Evolutionary conservation across 2,888 invertebrate genomes (phyloP).

Genomic region (Cryptosula pallasiana): DNA sequence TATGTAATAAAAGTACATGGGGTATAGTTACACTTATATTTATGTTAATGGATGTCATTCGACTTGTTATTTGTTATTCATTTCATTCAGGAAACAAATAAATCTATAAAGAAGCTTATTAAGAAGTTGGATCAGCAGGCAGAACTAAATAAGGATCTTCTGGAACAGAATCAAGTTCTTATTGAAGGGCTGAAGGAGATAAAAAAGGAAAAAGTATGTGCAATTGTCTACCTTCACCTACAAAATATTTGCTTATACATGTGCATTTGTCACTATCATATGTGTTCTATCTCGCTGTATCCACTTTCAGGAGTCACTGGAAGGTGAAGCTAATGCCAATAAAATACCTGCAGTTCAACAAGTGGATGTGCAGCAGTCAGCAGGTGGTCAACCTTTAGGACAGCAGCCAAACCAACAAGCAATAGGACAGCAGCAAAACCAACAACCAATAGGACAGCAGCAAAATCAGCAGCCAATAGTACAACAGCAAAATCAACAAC

Average conservation of each 20-base stretch:
- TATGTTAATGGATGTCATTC: too few relatives aligned
- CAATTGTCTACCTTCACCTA: background rate
- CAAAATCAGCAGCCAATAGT: background rate
- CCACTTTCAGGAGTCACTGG: background rate
- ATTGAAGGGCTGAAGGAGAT: conserved; percentile 4
- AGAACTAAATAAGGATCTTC: background rate
- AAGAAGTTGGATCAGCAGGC: background rate
- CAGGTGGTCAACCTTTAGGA: background rate
- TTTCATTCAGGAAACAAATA: background rate
- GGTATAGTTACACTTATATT: too few relatives aligned
- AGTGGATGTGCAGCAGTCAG: background rate
- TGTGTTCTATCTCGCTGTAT: too few relatives aligned
- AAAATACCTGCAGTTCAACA: background rate
- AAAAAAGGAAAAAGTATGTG: conserved; percentile 4
- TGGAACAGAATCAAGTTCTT: background rate
- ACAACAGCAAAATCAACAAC: background rate
- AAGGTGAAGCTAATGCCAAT: background rate
- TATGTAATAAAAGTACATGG: too few relatives aligned
- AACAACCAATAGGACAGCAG: background rate
- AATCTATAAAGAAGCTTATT: conserved; percentile 3
- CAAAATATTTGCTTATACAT: background rate
- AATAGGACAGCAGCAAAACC: too few relatives aligned
- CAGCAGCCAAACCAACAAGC: background rate
- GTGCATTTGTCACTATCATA: background rate
- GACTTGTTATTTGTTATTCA: too few relatives aligned